Evolutionary conservation across 2,797 vertebrate species (phyloP).

Genomic region (Phaenicophaeus curvirostris): DNA sequence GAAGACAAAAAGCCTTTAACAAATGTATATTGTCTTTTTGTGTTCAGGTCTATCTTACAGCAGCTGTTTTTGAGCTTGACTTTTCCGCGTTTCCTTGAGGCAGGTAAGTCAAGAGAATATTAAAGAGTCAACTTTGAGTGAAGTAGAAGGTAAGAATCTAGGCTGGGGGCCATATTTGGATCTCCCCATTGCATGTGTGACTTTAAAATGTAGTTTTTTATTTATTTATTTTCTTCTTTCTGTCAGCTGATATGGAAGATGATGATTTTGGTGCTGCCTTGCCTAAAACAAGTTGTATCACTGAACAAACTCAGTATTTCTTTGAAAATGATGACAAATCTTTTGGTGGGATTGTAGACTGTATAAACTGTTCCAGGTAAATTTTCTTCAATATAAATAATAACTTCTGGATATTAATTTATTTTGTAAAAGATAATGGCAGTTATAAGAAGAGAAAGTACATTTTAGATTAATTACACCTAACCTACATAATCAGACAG

Average conservation of each 20-base stretch:
- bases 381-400: neutral
- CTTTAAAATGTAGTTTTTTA: neutral
- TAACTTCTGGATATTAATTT: neutral
- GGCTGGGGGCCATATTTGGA: neutral
- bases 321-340: conserved; percentile 93
- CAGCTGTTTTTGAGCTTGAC: conserved; percentile 90
- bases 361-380: conserved; percentile 97
- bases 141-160: conserved; percentile 18
- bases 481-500: neutral
- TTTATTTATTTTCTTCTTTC: neutral
- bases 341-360: conserved; percentile 92
- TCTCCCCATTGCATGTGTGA: neutral
- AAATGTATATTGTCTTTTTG: conserved; percentile 17
- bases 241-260: conserved; percentile 88
- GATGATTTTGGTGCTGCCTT: conserved; percentile 89
- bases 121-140: conserved; percentile 19
- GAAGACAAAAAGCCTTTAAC: neutral
- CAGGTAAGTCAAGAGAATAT: conserved; percentile 82
- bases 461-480: neutral
- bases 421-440: neutral
- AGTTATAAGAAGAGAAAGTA: neutral
- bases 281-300: conserved; percentile 98
- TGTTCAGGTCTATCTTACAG: conserved; percentile 91
- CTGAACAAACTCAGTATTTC: conserved; percentile 98
- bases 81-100: conserved; percentile 88